phyloP scores from a whole-genome alignment of 1,140 invertebrate genomes.

The Drosophila tani region DNA sequence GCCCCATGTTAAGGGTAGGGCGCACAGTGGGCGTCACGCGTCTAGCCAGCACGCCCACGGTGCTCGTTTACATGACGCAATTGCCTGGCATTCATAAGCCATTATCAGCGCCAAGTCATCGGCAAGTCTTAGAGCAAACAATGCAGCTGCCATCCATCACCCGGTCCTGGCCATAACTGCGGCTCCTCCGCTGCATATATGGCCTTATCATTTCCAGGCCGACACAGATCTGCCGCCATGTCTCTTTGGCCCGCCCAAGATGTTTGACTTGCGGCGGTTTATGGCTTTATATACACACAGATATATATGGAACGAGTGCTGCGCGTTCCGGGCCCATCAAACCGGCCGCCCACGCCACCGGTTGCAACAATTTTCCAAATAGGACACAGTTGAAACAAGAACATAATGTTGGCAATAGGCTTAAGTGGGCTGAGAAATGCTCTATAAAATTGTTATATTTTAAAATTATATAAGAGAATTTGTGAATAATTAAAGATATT shows the following conservation, averaged over 20 bases:
- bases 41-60: slow-evolving; percentile 48
- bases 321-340: neutral
- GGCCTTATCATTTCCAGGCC: slow-evolving; percentile 44
- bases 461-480: neutral
- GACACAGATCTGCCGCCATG: slow-evolving; percentile 39
- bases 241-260: slow-evolving; percentile 28
- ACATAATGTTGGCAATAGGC: neutral
- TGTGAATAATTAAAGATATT: too few species aligned
- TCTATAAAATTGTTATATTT: neutral
- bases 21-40: slow-evolving; percentile 48
- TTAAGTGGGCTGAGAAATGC: neutral
- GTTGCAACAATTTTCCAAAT: slow-evolving; percentile 53
- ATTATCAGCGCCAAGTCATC: slow-evolving; percentile 79
- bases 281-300: slow-evolving; percentile 29
- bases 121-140: slow-evolving; percentile 76
- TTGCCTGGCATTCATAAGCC: slow-evolving; percentile 77
- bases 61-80: slow-evolving; percentile 73
- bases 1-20: slow-evolving; percentile 31
- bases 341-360: slow-evolving; percentile 63
- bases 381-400: slow-evolving; percentile 26
- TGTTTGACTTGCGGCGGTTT: slow-evolving; percentile 55
- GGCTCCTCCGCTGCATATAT: slow-evolving; percentile 20
- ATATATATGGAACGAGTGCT: neutral
- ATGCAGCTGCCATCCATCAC: slow-evolving; percentile 68
- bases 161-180: slow-evolving; percentile 40